These are phyloP conservation scores for Rambutsinella grinnellia DNA, from an alignment of 2,888 invertebrate species.

Conservation along the genomic window DNA sequence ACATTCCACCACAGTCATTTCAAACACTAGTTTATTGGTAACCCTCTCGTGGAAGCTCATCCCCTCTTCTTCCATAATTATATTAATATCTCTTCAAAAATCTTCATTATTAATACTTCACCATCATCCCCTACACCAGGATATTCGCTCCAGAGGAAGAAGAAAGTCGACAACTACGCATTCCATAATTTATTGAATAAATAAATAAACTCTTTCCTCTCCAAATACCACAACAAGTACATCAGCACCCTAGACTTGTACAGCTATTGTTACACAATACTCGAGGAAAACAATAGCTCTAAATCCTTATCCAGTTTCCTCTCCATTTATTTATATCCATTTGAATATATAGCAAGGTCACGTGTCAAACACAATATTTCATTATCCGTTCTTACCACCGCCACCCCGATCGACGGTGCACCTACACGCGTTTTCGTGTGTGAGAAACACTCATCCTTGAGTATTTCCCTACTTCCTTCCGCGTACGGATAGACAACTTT, in stretches of 20 bases:
- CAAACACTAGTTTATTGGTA: constrained; percentile 63
- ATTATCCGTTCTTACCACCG: constrained; percentile 10
- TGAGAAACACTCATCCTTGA: not conserved
- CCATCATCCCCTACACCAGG: not conserved
- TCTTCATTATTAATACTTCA: not conserved
- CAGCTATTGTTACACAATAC: no score
- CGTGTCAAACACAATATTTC: constrained; percentile 32
- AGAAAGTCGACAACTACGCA: not conserved
- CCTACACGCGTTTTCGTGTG: not conserved
- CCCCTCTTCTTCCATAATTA: constrained; percentile 2
- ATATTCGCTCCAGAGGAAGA: not conserved
- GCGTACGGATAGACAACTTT: not conserved
- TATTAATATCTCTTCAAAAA: constrained; percentile 5
- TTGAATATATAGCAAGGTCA: constrained; percentile 28
- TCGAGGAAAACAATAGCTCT: not conserved
- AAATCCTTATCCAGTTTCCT: constrained; percentile 1
- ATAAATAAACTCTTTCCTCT: constrained; percentile 5
- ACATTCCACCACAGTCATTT: constrained; percentile 62
- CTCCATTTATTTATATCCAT: not conserved
- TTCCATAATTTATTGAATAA: constrained; percentile 21
- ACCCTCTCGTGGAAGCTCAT: constrained; percentile 2
- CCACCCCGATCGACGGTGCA: not conserved
- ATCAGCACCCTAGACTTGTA: no score
- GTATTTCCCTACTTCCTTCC: not conserved
- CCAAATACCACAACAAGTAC: not conserved